These are phyloP conservation scores for Trachurus trachurus DNA, from an alignment of 2,797 vertebrate genomes.

Conservation along the genomic window DNA sequence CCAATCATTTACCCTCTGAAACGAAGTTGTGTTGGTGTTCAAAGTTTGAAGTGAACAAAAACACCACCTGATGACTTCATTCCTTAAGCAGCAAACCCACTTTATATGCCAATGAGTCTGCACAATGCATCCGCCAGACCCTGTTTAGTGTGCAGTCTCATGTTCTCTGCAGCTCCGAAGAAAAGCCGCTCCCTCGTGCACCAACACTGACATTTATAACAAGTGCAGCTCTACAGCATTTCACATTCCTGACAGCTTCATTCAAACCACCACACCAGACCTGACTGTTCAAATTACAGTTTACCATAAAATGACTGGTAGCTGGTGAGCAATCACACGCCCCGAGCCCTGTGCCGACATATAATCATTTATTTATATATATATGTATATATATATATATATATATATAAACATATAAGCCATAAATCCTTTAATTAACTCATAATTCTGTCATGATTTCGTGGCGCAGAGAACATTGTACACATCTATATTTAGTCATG, in stretches of 20 bases:
- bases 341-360: constrained; percentile 9
- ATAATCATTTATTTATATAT: constrained; percentile 25
- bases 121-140: background rate
- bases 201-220: background rate
- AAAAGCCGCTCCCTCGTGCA: background rate
- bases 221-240: background rate
- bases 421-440: constrained; percentile 64
- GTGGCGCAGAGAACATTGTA: constrained; percentile 5
- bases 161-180: background rate
- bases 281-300: constrained; percentile 18
- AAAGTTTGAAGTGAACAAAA: constrained; percentile 18
- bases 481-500: constrained; percentile 34
- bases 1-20: constrained; percentile 10
- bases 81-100: constrained; percentile 1
- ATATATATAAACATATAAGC: background rate
- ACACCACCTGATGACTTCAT: constrained; percentile 4
- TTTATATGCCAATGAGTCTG: constrained; percentile 8
- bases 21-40: background rate
- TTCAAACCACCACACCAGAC: background rate
- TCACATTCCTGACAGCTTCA: background rate
- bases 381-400: background rate
- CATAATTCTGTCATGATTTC: constrained; percentile 41
- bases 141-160: background rate
- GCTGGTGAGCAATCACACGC: constrained; percentile 3
- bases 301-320: constrained; percentile 33